Conservation (phyloP, 2,888 invertebrate species). For the Imbricaverruca yamaguchii region DNA sequence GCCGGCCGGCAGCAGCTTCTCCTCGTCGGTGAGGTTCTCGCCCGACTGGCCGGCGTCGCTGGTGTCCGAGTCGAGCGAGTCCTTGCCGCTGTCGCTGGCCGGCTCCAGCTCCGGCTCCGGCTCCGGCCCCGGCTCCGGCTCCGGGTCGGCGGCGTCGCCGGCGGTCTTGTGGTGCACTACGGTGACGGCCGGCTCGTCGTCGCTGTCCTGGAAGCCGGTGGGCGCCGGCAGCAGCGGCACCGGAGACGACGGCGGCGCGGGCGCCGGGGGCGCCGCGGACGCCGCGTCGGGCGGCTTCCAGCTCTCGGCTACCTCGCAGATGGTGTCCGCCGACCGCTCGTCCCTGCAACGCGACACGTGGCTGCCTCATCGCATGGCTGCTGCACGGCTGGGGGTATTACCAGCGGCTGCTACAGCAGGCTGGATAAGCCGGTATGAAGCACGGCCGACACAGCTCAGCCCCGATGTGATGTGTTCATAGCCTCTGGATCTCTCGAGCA, state of each 20-base stretch:
- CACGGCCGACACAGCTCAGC: too few species aligned
- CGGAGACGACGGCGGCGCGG: neutral
- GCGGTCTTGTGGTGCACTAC: neutral
- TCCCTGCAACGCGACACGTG: conserved; percentile 28
- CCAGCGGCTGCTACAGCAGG: too few species aligned
- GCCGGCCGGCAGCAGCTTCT: conserved; percentile 19
- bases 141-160: neutral
- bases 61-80: conserved; percentile 22
- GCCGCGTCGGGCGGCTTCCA: conserved; percentile 33
- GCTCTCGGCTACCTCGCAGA: conserved; percentile 29
- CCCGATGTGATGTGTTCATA: too few species aligned
- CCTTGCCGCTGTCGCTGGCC: conserved; percentile 25
- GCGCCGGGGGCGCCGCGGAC: neutral
- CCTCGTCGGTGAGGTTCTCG: conserved; percentile 23
- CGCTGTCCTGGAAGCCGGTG: conserved; percentile 22
- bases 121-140: conserved; percentile 15
- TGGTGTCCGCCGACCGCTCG: neutral
- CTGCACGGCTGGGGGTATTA: too few species aligned
- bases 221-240: conserved; percentile 24
- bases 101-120: conserved; percentile 19
- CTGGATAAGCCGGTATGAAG: too few species aligned
- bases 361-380: too few species aligned
- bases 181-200: neutral
- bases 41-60: conserved; percentile 3
- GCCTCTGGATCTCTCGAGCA: too few species aligned